Conservation (phyloP, 1,140 invertebrate genomes). For the Zaprionus nigranus region DNA sequence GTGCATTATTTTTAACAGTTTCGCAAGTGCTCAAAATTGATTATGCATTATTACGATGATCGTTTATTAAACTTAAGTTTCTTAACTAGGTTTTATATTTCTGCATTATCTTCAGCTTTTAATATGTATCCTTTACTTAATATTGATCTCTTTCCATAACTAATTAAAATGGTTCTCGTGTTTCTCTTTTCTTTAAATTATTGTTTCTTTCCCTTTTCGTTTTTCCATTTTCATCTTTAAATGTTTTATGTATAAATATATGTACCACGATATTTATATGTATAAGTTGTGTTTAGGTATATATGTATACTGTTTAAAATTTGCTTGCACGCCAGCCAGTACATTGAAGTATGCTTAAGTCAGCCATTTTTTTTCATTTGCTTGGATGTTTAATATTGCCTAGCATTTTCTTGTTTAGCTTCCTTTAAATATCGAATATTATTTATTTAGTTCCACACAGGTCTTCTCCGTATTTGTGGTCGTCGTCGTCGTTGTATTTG, state of each 20-base stretch:
- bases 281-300: constrained; percentile 50
- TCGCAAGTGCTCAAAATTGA: constrained; percentile 60
- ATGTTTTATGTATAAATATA: constrained; percentile 63
- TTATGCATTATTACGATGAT: constrained; percentile 65
- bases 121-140: constrained; percentile 70
- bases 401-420: constrained; percentile 19
- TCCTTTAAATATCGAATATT: constrained; percentile 37
- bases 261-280: constrained; percentile 62
- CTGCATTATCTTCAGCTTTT: constrained; percentile 79
- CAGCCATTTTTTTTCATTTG: constrained; percentile 3
- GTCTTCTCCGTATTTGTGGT: constrained; percentile 67
- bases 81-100: constrained; percentile 71
- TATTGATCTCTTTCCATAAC: constrained; percentile 65
- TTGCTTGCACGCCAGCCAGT: constrained; percentile 59
- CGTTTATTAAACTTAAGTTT: constrained; percentile 46
- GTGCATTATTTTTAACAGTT: constrained; percentile 64
- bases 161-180: constrained; percentile 61
- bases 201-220: constrained; percentile 10
- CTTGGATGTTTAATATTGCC: constrained; percentile 40
- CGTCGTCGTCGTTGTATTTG: constrained; percentile 68
- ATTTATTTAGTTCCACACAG: constrained; percentile 67
- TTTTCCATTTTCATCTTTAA: not conserved
- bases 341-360: constrained; percentile 16
- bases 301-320: constrained; percentile 58
- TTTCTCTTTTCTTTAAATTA: constrained; percentile 12